Evolutionary conservation across 2,888 invertebrate genomes (phyloP).

Genomic region (Acanthosepion lycidas): DNA sequence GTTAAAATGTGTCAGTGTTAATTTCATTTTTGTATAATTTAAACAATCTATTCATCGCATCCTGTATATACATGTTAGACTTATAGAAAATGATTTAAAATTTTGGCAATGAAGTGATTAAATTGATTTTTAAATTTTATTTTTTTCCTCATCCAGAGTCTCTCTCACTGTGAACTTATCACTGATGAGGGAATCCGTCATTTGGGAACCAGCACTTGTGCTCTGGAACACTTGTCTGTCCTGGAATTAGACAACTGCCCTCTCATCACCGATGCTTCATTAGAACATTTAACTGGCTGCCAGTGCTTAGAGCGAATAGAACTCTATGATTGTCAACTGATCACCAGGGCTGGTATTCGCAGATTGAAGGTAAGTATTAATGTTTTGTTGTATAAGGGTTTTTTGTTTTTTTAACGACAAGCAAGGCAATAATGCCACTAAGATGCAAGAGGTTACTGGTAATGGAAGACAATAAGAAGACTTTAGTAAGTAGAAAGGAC

Average conservation of each 20-base stretch:
- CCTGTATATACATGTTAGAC: too few relatives aligned
- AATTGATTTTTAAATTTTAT: background rate
- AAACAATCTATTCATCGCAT: too few relatives aligned
- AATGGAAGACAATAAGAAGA: too few relatives aligned
- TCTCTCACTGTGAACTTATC: slow-evolving; percentile 98
- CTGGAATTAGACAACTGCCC: slow-evolving; percentile 99
- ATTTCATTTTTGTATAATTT: too few relatives aligned
- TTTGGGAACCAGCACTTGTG: slow-evolving; percentile 92
- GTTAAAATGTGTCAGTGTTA: too few relatives aligned
- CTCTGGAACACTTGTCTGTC: slow-evolving; percentile 86
- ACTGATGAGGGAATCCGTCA: slow-evolving; percentile 98
- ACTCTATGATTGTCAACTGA: slow-evolving; percentile 98
- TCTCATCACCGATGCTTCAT: slow-evolving; percentile 93
- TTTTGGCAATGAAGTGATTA: too few relatives aligned
- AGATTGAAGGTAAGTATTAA: slow-evolving; percentile 87
- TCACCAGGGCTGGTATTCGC: slow-evolving; percentile 96
- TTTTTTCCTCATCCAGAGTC: slow-evolving; percentile 81
- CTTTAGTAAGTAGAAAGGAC: too few relatives aligned
- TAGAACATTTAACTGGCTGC: slow-evolving; percentile 95
- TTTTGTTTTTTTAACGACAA: too few relatives aligned
- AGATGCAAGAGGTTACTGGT: too few relatives aligned
- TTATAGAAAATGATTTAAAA: too few relatives aligned
- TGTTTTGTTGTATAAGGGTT: background rate
- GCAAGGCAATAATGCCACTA: too few relatives aligned
- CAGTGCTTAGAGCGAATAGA: slow-evolving; percentile 97